phyloP scores from a whole-genome alignment of 2,113 vertebrate species.

The Spilogale gracilis region DNA sequence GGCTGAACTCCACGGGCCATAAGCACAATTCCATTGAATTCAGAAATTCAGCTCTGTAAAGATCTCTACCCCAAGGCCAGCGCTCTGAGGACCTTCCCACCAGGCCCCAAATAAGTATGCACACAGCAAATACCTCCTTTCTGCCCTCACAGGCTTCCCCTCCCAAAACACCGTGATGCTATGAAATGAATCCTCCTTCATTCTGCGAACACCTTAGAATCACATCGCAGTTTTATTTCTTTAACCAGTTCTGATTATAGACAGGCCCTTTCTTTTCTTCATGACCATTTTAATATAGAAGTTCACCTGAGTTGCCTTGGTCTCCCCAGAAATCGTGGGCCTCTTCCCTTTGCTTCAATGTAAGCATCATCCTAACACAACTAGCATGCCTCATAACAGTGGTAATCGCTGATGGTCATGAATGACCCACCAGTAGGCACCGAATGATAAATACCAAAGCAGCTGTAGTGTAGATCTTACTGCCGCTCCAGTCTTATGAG shows the following conservation, averaged over 20 bases:
- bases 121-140: neutral
- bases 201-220: neutral
- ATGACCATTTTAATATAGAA: fast-evolving
- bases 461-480: fast-evolving
- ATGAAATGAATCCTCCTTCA: neutral
- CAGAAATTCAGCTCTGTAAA: neutral
- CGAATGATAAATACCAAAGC: neutral
- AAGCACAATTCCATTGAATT: neutral
- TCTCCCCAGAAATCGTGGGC: neutral
- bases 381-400: neutral
- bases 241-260: neutral
- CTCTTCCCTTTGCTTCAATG: neutral
- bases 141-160: neutral
- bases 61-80: neutral
- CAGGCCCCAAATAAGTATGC: neutral
- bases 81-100: neutral
- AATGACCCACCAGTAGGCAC: neutral
- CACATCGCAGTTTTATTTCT: neutral
- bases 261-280: neutral
- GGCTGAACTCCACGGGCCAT: neutral
- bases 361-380: neutral
- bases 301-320: neutral
- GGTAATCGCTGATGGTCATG: neutral
- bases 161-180: neutral
- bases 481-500: fast-evolving